Conservation (phyloP, 92 coral and sea anemone species). For the Scolanthus callimorphus region DNA sequence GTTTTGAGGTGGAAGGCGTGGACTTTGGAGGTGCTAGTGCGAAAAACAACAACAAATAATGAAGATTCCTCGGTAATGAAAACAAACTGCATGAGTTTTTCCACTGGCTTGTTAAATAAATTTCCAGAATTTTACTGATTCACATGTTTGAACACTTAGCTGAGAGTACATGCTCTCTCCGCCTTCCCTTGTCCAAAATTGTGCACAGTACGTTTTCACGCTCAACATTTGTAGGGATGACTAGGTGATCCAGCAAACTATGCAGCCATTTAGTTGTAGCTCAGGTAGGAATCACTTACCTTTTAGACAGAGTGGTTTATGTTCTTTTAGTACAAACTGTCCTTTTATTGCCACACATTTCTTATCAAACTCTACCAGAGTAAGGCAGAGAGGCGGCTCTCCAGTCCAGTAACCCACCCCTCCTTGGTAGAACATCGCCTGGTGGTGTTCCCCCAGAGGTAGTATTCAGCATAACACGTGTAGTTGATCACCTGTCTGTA, state of each 20-base stretch:
- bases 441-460: constrained; percentile 37
- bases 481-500: constrained; percentile 2
- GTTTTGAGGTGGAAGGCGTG: not conserved
- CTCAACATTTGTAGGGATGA: not conserved
- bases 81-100: too few species aligned
- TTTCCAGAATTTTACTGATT: too few species aligned
- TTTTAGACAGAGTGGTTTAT: not conserved
- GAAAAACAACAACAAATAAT: too few species aligned
- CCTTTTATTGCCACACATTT: constrained; percentile 20
- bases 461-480: constrained; percentile 9
- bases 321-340: not conserved
- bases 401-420: constrained; percentile 36
- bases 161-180: too few species aligned
- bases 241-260: not conserved
- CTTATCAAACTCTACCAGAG: constrained; percentile 7
- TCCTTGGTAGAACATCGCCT: not conserved
- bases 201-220: not conserved
- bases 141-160: too few species aligned
- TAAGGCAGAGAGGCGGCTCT: constrained; percentile 25
- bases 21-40: not conserved
- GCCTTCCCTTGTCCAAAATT: too few species aligned
- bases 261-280: not conserved
- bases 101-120: too few species aligned
- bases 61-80: too few species aligned
- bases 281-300: constrained; percentile 18